These are phyloP conservation scores for Carettochelys insculpta DNA, from an alignment of 2,113 vertebrate species.

Conservation along the genomic window DNA sequence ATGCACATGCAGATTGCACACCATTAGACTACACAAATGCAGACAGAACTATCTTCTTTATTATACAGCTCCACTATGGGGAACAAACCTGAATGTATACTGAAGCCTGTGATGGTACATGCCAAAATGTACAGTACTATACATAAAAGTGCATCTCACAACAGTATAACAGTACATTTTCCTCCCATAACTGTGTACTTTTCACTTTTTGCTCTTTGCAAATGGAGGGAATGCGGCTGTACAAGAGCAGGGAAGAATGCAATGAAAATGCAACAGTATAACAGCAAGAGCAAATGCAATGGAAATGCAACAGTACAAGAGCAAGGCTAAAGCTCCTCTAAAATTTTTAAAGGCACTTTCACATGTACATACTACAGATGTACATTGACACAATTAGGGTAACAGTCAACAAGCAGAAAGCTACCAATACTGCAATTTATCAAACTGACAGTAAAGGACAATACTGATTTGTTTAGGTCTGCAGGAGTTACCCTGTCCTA, in stretches of 20 bases:
- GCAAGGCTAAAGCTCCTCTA: conserved; percentile 89
- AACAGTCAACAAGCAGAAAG: conserved; percentile 85
- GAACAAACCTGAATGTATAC: conserved; percentile 86
- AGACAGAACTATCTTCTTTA: conserved; percentile 93
- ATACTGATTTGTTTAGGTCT: conserved; percentile 76
- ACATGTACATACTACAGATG: conserved; percentile 94
- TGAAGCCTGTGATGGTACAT: conserved; percentile 90
- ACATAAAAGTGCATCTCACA: conserved; percentile 97
- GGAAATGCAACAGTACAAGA: conserved; percentile 81
- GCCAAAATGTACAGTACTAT: conserved; percentile 96
- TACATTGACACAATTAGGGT: conserved; percentile 87
- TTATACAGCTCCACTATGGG: conserved; percentile 91
- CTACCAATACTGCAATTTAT: conserved; percentile 81
- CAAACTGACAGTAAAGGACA: conserved; percentile 79
- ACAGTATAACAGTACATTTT: conserved; percentile 87
- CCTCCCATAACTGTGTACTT: conserved; percentile 79
- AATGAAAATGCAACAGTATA: conserved; percentile 64
- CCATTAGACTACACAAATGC: conserved; percentile 39
- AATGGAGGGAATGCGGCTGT: conserved; percentile 74
- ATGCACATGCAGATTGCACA: neutral
- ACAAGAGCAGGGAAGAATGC: conserved; percentile 65
- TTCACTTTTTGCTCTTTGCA: conserved; percentile 69
- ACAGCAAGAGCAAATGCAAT: conserved; percentile 68
- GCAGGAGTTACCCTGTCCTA: conserved; percentile 73
- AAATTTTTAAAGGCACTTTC: conserved; percentile 99